phyloP scores from a whole-genome alignment of 2,113 vertebrate genomes.

The Orycteropus afer region DNA sequence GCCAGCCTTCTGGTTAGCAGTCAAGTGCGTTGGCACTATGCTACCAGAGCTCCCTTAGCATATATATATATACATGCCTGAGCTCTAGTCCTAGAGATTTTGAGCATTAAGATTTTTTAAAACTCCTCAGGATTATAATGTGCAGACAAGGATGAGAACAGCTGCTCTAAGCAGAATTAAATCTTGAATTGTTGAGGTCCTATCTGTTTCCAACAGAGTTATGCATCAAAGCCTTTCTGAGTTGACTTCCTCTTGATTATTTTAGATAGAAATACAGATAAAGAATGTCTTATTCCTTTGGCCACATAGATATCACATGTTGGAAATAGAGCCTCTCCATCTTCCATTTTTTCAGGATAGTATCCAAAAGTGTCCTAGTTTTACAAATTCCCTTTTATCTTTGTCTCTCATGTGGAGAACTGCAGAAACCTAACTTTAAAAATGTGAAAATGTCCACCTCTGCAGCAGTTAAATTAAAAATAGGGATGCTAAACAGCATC shows the following conservation, averaged over 20 bases:
- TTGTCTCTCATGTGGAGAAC: conserved; percentile 21
- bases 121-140: neutral
- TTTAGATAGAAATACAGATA: neutral
- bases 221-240: neutral
- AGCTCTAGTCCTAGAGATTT: no score
- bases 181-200: neutral
- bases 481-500: neutral
- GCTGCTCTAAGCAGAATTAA: neutral
- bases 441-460: neutral
- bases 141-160: neutral
- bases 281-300: conserved; percentile 14
- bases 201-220: neutral
- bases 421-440: neutral
- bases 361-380: neutral
- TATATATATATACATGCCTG: no score
- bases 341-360: neutral
- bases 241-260: neutral
- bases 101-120: neutral
- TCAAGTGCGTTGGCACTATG: no score
- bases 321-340: neutral
- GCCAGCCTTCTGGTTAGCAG: no score
- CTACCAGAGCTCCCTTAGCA: no score
- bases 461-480: neutral
- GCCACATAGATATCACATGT: neutral
- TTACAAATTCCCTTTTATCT: neutral